Evolutionary conservation across 2,888 invertebrate genomes (phyloP), one percentile per base, ranked within the genome.

Genomic region (Malthinus seriepunctatus): DNA sequence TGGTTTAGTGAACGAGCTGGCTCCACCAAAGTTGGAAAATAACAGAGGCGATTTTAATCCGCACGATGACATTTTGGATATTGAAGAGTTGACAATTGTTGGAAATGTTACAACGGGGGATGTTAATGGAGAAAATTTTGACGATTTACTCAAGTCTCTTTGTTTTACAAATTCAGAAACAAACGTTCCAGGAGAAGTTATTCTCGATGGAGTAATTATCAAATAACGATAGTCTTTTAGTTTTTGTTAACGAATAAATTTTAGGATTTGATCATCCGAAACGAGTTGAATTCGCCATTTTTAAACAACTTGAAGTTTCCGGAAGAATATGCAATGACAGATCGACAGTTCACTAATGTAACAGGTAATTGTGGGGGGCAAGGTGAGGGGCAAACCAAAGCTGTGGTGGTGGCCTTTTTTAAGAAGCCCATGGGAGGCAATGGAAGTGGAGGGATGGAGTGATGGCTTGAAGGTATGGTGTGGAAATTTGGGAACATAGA

Each of bases 301-400:
- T 70, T 86, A 7, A 86, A 86, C 66, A 69, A 69, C 15, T 64
- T 85, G 0, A 67, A 69, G 47, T 87, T 83, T 70, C 86, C 85
- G 0, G 72, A 77, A 8, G 82, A 82, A 32, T 86, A 78, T 62
- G 68, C 86, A 3, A 71, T 79, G 59, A 70, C 71, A 1, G 75
- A 77, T 63, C 73, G 73, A 8, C 68, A 68, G 8, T 65, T 69
- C 3, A 72, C 76, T 12, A 67, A 73, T 2, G 76, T 86, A n/a
- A 71, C 73, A 6, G 82, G 80, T 42, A 69, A 68, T 35, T 44
- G n/a, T n/a, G n/a, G n/a, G n/a, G n/a, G n/a, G n/a, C n/a, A n/a
- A n/a, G n/a, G n/a, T n/a, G n/a, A n/a, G n/a, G n/a, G n/a, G n/a
- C n/a, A n/a, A n/a, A n/a, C n/a, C n/a, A n/a, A n/a, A n/a, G n/a